phyloP scores from a whole-genome alignment of 2,113 vertebrate genomes.

The Chunga burmeisteri region DNA sequence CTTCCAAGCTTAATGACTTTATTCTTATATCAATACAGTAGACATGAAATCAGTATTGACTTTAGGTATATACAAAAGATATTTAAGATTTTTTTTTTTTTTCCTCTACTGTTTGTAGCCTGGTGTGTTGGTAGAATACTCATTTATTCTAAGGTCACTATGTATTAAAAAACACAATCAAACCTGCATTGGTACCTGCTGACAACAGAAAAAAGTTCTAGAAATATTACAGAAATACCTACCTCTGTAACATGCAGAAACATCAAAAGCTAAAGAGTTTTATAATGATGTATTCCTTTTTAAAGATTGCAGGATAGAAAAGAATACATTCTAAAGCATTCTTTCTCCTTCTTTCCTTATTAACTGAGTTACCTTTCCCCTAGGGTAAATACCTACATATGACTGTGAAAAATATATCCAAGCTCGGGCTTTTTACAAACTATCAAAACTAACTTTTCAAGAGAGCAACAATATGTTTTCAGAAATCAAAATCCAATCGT shows the following conservation, averaged over 20 bases:
- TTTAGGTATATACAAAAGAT: not conserved
- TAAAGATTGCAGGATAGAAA: not conserved
- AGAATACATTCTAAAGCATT: not conserved
- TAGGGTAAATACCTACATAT: not conserved
- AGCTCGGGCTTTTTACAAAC: not conserved
- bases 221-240: not conserved
- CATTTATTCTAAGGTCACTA: not conserved
- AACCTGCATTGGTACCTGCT: not conserved
- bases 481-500: not conserved
- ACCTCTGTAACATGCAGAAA: not conserved
- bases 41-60: not conserved
- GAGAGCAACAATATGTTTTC: not conserved
- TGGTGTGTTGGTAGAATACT: not conserved
- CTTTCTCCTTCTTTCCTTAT: not conserved
- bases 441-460: not conserved
- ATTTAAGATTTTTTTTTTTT: not conserved
- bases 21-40: not conserved
- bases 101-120: not conserved
- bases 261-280: not conserved
- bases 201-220: not conserved
- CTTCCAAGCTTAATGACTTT: not conserved
- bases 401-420: not conserved
- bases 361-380: not conserved
- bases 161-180: not conserved
- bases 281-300: not conserved